Conservation (phyloP, 2,888 invertebrate species). For the Xanthorhoe spadicearia region DNA sequence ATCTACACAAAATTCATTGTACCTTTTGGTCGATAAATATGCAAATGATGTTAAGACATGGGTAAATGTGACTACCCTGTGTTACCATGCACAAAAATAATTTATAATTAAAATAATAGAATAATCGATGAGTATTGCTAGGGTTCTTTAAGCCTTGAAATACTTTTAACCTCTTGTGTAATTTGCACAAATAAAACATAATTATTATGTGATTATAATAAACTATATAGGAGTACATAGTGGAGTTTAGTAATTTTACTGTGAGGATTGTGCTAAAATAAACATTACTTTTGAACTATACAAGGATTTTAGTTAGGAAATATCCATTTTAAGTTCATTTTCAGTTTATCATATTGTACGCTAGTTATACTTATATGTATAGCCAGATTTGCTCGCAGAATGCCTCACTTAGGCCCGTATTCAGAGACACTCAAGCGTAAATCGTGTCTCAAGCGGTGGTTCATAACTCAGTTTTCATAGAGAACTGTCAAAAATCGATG, state of each 20-base stretch:
- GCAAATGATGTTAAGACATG: constrained; percentile 47
- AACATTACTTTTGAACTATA: background rate
- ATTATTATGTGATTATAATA: too few relatives aligned
- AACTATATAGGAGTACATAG: too few relatives aligned
- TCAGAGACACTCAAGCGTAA: too few relatives aligned
- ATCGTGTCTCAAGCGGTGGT: too few relatives aligned
- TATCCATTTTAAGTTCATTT: too few relatives aligned
- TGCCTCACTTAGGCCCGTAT: too few relatives aligned
- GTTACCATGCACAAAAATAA: constrained; percentile 64
- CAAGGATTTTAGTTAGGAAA: background rate
- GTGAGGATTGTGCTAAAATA: background rate
- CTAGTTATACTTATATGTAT: background rate
- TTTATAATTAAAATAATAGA: constrained; percentile 54
- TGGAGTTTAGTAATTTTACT: background rate
- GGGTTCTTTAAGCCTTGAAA: constrained; percentile 16
- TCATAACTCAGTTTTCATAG: too few relatives aligned
- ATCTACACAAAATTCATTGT: constrained; percentile 58
- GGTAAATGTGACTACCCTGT: constrained; percentile 67
- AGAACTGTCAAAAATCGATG: too few relatives aligned
- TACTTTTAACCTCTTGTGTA: background rate
- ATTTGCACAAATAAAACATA: background rate
- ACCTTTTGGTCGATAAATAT: constrained; percentile 53
- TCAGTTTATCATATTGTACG: too few relatives aligned
- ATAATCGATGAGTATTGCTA: constrained; percentile 17
- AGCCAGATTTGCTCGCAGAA: background rate